Evolutionary conservation across 2,797 vertebrate genomes (phyloP).

Genomic region (Vireo griseus): DNA sequence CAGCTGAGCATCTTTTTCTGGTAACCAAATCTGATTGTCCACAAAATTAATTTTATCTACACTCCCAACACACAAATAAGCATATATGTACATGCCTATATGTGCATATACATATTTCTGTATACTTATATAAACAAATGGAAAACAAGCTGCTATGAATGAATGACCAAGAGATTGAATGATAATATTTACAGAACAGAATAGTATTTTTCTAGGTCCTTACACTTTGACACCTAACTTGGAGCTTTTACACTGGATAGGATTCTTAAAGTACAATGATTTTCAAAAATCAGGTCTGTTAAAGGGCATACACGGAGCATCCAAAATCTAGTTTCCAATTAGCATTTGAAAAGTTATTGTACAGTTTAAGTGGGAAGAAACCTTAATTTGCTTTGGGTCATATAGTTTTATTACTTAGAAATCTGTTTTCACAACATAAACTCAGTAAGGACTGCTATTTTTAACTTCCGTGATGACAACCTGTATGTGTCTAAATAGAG

Average conservation of each 20-base stretch:
- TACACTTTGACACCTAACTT: not conserved
- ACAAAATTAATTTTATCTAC: not conserved
- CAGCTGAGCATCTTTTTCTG: not conserved
- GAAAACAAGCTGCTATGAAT: not conserved
- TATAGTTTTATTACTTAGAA: not conserved
- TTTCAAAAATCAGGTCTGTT: not conserved
- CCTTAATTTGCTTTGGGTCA: not conserved
- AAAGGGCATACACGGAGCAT: not conserved
- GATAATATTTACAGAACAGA: not conserved
- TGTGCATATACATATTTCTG: no score
- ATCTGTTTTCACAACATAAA: not conserved
- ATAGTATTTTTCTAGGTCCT: not conserved
- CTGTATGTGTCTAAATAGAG: not conserved
- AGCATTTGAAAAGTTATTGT: not conserved
- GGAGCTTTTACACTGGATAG: not conserved
- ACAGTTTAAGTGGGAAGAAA: not conserved
- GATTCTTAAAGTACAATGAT: not conserved
- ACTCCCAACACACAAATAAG: not conserved
- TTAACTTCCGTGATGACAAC: not conserved
- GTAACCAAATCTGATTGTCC: not conserved
- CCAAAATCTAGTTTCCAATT: not conserved
- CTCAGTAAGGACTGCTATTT: not conserved
- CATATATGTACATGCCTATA: not conserved
- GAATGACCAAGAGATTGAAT: not conserved
- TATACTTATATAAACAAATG: not conserved